A percentile compares a stretch with the other conserved stretches of the same genome.
Evolutionary conservation across 2,113 vertebrate species (phyloP).

Genomic region (Marcusenius ussheri): DNA sequence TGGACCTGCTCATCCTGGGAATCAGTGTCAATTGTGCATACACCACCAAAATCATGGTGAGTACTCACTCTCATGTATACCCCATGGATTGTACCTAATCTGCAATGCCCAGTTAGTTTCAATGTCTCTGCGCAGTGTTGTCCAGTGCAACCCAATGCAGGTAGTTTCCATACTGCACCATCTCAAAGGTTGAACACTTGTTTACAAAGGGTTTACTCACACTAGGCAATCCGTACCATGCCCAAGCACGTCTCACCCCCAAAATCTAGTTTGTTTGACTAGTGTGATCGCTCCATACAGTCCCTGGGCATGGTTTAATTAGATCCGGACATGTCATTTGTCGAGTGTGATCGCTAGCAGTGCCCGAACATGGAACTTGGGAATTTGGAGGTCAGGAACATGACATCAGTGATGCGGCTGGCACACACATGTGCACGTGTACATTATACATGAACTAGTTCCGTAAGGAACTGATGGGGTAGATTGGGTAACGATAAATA

Average conservation of each 20-base stretch:
- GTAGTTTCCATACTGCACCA: background rate
- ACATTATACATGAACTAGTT: too few species aligned
- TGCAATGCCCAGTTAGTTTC: background rate
- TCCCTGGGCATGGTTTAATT: background rate
- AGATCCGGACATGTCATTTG: background rate
- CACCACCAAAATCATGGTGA: conserved; percentile 97
- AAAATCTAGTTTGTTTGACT: too few species aligned
- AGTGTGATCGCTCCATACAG: background rate
- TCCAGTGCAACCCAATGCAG: background rate
- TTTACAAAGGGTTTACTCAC: background rate
- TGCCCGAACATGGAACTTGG: background rate
- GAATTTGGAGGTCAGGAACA: too few species aligned
- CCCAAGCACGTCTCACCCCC: too few species aligned
- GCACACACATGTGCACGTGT: too few species aligned
- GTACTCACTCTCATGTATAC: conserved; percentile 14
- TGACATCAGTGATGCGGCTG: background rate
- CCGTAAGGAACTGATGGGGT: background rate
- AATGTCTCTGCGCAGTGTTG: background rate
- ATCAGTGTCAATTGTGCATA: conserved; percentile 97
- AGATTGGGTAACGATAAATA: background rate
- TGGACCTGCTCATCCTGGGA: conserved; percentile 81
- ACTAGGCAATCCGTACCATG: background rate
- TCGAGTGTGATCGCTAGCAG: background rate
- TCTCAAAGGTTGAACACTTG: background rate
- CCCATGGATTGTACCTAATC: background rate